Base-by-base conservation (phyloP, 2,797 vertebrate genomes). In the Columba guinea region DNA sequence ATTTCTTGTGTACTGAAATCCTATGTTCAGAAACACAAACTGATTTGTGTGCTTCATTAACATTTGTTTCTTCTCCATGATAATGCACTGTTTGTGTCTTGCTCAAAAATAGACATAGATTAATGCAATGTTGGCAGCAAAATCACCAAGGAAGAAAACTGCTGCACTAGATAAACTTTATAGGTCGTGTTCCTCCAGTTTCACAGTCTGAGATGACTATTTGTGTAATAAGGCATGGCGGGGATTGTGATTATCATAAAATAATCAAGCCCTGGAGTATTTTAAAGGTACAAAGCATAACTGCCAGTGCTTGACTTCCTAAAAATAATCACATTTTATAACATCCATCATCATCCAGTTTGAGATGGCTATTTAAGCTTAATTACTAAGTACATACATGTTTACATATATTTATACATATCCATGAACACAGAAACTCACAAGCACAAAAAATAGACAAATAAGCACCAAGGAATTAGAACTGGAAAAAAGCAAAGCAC, bases 91-190 rank as follows among this genome's bases (percentile, higher is more conserved):
- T 56, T 93, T 90, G 69, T 37, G 22, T 87, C 84, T 89, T 85
- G 51, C 86, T 91, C 70, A 64, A 67, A 96, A 97, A 52, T 58
- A 95, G 90, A 84, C 74, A 63, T 8, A 93, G 94, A 97, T 96
- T 95, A 97, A 96, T 97, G 81, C 68, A 73, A 74, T 64, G 84
- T 93, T 95, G 94, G 91, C 71, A 84, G 58, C 62, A 91, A 90
- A 96, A 95, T 94, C 82, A 87, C 89, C 73, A 87, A 92, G 89
- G 86, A 96, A 92, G 81, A 52, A 96, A 95, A 95, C 48, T 92
- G 69, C 76, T 75, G 70, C 58, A 71, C n/a, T 34, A 89, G 74
- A 95, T 94, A 81, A 94, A 88, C 74, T 95, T 86, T 79, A 80
- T 68, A 91, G 95, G 94, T 94, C 84, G 32, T 1, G 17, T 95